Conservation (phyloP, 2,888 invertebrate species). For the Coleophora flavipennella region DNA sequence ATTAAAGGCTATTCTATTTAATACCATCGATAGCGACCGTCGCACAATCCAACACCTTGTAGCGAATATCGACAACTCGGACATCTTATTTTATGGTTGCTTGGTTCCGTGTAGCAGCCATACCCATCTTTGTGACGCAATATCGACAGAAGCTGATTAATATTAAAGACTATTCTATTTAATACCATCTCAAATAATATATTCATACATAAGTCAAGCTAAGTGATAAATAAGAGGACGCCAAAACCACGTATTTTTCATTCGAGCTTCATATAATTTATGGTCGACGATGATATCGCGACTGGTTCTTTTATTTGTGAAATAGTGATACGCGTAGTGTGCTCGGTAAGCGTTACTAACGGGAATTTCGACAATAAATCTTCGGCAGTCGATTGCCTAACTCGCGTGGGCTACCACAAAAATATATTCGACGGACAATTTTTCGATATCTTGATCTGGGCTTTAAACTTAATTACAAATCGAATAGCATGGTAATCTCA, state of each 20-base stretch:
- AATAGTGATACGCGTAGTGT: conserved; percentile 71
- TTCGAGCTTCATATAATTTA: conserved; percentile 66
- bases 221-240: conserved; percentile 64
- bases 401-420: conserved; percentile 63
- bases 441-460: conserved; percentile 63
- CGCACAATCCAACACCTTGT: conserved; percentile 38
- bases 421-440: conserved; percentile 60
- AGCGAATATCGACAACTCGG: conserved; percentile 27
- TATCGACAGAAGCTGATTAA: conserved; percentile 23
- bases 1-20: conserved; percentile 41
- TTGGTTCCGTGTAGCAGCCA: not conserved
- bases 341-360: conserved; percentile 71
- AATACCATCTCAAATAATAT: conserved; percentile 41
- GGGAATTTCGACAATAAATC: conserved; percentile 72
- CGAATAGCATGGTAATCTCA: no score
- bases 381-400: conserved; percentile 69
- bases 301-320: conserved; percentile 72
- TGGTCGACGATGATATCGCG: conserved; percentile 68
- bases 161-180: conserved; percentile 40
- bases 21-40: conserved; percentile 43
- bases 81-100: no score
- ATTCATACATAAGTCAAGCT: conserved; percentile 55
- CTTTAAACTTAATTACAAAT: no score
- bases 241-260: conserved; percentile 68
- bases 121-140: conserved; percentile 11